These are phyloP conservation scores for Cromileptes altivelis DNA, from an alignment of 2,113 vertebrate species.

Conservation along the genomic window DNA sequence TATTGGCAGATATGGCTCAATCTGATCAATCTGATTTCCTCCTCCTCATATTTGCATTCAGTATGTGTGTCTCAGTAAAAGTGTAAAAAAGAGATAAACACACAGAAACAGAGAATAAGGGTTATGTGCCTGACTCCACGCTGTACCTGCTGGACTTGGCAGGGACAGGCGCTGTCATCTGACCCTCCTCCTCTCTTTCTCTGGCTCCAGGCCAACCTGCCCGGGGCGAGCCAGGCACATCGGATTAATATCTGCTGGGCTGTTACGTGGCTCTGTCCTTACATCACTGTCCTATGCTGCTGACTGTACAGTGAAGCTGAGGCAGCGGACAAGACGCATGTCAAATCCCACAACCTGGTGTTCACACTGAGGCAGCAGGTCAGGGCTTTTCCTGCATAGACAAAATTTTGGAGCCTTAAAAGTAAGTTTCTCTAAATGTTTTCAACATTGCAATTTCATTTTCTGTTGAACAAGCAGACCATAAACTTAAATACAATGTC, in stretches of 20 bases:
- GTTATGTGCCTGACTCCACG: constrained; percentile 8
- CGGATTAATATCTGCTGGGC: constrained; percentile 59
- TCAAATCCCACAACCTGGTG: neutral
- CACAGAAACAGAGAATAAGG: neutral
- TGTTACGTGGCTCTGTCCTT: constrained; percentile 46
- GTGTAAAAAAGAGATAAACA: neutral
- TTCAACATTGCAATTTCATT: too few species aligned
- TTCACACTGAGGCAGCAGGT: neutral
- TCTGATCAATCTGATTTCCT: constrained; percentile 6
- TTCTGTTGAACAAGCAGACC: too few species aligned
- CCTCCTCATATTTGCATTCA: neutral
- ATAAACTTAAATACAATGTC: too few species aligned
- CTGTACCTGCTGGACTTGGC: constrained; percentile 51
- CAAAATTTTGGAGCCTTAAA: too few species aligned
- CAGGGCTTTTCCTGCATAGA: too few species aligned
- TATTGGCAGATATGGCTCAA: neutral
- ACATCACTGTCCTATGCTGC: constrained; percentile 58
- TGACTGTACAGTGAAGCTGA: constrained; percentile 22
- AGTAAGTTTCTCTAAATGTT: too few species aligned
- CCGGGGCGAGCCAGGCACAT: constrained; percentile 22
- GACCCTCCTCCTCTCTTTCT: constrained; percentile 35
- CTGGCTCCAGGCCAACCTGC: constrained; percentile 41
- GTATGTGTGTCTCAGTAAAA: neutral
- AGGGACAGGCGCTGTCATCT: constrained; percentile 41
- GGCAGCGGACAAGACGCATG: neutral